A percentile compares a stretch with the other conserved stretches of the same genome.
These are phyloP conservation scores for Syndactyla subalaris DNA, from an alignment of 2,797 vertebrate genomes.

Conservation along the genomic window DNA sequence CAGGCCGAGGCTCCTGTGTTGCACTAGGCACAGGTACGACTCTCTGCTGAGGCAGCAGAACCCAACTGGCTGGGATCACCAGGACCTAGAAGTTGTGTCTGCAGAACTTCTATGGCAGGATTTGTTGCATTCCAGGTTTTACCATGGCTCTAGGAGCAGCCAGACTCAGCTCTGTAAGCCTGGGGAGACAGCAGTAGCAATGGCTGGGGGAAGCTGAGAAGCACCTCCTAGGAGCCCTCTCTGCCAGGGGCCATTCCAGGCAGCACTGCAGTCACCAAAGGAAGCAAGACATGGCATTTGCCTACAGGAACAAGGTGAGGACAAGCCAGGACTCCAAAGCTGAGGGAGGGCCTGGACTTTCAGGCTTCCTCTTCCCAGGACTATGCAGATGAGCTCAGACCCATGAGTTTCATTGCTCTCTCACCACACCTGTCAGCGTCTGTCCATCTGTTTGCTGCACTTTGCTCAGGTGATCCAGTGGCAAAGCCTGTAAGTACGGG, in stretches of 20 bases:
- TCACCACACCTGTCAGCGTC: background rate
- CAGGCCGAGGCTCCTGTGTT: background rate
- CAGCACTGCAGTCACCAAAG: background rate
- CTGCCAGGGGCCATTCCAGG: background rate
- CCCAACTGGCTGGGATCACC: background rate
- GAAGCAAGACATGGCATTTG: slow-evolving; percentile 16
- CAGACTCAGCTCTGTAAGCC: background rate
- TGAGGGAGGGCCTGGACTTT: slow-evolving; percentile 14
- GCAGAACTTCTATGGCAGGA: background rate
- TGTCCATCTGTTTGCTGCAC: slow-evolving; percentile 28
- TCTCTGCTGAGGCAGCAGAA: background rate
- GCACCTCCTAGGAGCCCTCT: background rate
- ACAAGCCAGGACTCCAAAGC: background rate
- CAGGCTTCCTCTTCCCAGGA: slow-evolving; percentile 34
- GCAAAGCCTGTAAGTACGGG: background rate
- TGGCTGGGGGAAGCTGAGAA: background rate
- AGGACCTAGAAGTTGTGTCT: background rate
- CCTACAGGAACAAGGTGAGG: background rate
- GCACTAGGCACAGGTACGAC: background rate
- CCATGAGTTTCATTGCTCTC: background rate
- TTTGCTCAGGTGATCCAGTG: slow-evolving; percentile 19
- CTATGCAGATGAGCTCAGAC: background rate
- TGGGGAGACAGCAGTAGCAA: background rate
- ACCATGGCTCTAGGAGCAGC: background rate
- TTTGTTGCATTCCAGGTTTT: slow-evolving; percentile 16